Percentiles rank a stretch among this genome's conserved stretches.
Evolutionary conservation across 1,140 invertebrate species (phyloP).

Genomic region (Trialeurodes vaporariorum): DNA sequence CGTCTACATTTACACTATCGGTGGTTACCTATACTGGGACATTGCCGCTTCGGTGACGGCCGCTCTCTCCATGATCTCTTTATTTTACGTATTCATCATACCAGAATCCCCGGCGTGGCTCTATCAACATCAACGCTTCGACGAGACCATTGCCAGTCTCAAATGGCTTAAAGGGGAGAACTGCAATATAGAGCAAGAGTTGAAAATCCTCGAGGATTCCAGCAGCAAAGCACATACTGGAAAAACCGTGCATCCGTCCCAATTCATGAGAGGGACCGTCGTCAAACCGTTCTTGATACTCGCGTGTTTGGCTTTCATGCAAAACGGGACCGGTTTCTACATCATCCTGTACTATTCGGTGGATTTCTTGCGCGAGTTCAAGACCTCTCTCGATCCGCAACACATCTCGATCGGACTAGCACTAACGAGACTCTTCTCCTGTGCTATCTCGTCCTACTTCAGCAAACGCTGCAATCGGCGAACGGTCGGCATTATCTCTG

Average conservation of each 20-base stretch:
- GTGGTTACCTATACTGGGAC: conserved; percentile 37
- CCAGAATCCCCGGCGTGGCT: conserved; percentile 46
- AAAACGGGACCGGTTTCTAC: conserved; percentile 47
- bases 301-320: conserved; percentile 39
- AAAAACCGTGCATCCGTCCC: neutral
- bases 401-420: neutral
- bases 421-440: neutral
- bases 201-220: neutral
- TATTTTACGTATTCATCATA: conserved; percentile 31
- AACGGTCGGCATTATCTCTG: neutral
- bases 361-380: conserved; percentile 41
- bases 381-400: conserved; percentile 14
- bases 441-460: neutral
- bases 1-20: conserved; percentile 23
- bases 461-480: neutral
- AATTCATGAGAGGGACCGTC: conserved; percentile 22
- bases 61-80: conserved; percentile 30
- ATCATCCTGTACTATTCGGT: conserved; percentile 56
- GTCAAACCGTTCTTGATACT: conserved; percentile 41
- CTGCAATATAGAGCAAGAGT: neutral
- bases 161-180: conserved; percentile 14
- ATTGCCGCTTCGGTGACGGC: conserved; percentile 37
- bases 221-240: neutral
- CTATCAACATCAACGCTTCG: conserved; percentile 20
- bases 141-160: conserved; percentile 22